Base-by-base conservation (phyloP, 2,113 vertebrate species). In the Saguinus imperator region DNA sequence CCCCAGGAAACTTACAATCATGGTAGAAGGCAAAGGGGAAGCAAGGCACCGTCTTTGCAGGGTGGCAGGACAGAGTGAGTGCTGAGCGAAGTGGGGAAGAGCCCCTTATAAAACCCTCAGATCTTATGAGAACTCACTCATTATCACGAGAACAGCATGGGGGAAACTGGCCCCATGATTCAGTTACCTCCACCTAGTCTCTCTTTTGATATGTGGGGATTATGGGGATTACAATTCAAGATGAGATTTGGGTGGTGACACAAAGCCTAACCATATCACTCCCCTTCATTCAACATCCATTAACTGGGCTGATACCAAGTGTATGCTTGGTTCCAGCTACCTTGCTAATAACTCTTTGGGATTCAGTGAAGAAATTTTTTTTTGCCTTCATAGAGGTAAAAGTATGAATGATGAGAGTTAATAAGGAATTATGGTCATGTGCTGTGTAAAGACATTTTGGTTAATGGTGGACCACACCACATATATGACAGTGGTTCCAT, bases 341-440 rank as follows among this genome's bases (percentile, higher is more conserved):
- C 11, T 89, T 75, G 27, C 27, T 83, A 89, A 64, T 83, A 89
- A 64, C 27, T 94, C 57, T 89, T 70, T 94, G 17, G 27, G 20
- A 68, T 92, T 94, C 82, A 89, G 12, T 72, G 80, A 79, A 40
- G 55, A 94, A 3, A 45, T 61, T 96, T 75, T 55, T 55, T 75
- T 64, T 94, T 97, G 27, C n/a, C 40, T 90, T 80, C 14, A 6
- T 87, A 84, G 81, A 94, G 55, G 55, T 77, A 43, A 45, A 86
- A 72, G 16, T 58, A n/a, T 85, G 72, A 79, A 87, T 57, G n/a
- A 61, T n/a, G 81, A 93, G 87, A 48, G 86, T 48, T 57, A 82
- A 83, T 16, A 79, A 21, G 11, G 27, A 70, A 21, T 75, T 82
- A 11, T 77, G 43, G 16, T 68, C 32, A n/a, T 68, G 32, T 68